phyloP scores from a whole-genome alignment of 2,888 invertebrate species.

The Troilus luridus region DNA sequence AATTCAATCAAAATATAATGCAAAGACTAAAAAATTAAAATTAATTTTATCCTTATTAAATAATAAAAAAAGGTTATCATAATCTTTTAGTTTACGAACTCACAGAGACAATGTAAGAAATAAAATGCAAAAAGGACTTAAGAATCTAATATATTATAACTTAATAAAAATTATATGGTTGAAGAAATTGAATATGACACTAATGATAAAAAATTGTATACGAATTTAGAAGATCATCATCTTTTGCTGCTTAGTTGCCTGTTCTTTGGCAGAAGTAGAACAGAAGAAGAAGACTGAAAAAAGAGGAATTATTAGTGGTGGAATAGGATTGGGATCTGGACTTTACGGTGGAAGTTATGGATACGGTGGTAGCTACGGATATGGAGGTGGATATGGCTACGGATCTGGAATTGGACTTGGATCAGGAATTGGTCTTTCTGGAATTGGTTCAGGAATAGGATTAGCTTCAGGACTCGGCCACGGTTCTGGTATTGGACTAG shows the following conservation, averaged over 20 bases:
- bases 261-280: slow-evolving; percentile 27
- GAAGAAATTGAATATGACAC: background rate
- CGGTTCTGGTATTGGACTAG: slow-evolving; percentile 17
- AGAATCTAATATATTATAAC: background rate
- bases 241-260: background rate
- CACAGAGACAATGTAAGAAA: background rate
- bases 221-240: background rate
- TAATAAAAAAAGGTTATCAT: background rate
- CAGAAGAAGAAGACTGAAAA: slow-evolving; percentile 46
- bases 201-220: background rate
- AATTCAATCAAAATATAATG: too few species aligned
- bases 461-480: slow-evolving; percentile 2
- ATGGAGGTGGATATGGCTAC: background rate
- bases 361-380: background rate
- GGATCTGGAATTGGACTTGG: slow-evolving; percentile 18
- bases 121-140: background rate
- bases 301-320: slow-evolving; percentile 25
- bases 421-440: background rate
- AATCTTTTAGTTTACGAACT: background rate
- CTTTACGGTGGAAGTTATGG: slow-evolving; percentile 31
- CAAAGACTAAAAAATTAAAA: background rate
- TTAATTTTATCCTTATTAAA: too few species aligned
- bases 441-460: background rate
- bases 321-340: slow-evolving; percentile 23
- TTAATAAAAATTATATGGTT: background rate